Evolutionary conservation across 2,888 invertebrate species (phyloP), one percentile per base, ranked within the genome.

Genomic region (Teleiodes luculella): DNA sequence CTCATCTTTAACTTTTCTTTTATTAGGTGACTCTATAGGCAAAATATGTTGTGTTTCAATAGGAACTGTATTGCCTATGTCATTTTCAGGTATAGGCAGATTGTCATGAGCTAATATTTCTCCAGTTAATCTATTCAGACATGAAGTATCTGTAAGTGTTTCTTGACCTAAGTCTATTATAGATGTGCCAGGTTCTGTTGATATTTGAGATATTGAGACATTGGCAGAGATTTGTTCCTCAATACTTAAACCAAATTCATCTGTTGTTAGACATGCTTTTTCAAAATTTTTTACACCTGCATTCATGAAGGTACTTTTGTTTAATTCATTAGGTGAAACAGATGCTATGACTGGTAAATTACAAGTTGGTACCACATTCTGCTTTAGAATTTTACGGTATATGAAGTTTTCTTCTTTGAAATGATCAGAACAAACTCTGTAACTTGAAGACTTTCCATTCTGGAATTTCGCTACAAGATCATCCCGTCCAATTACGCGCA

Each of bases 371-470:
- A 35, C n/a, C n/a, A 36, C 48, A 20, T 35, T 36, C 8, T 35
- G 18, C 10, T 49, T 49, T 13, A 49, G 18, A 20, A 18, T 49
- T n/a, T 36, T 49, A 28, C 35, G 33, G 10, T 33, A 33, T 5
- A 33, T 33, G 11, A 49, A 35, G 28, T 49, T 33, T 49, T 49
- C 48, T 36, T 35, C 48, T 16, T 36, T 35, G 20, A 49, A 49
- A 28, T 49, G 48, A n/a, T 49, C 48, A 13, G 48, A 49, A 20
- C 48, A 49, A 5, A 49, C 48, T n/a, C 48, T 33, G 16, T 49
- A 36, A 20, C 20, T 20, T 14, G 18, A 13, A 5, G 28, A 43
- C 18, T 49, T 49, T 20, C 20, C 33, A 3, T 49, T 49, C 24
- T 49, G 33, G 16, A 49, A 49, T 35, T 49, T 49, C 18, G 35